A percentile compares a stretch with the other conserved stretches of the same genome.
These are phyloP conservation scores for Bostrychus sinensis DNA, from an alignment of 2,113 vertebrate genomes.

Conservation along the genomic window DNA sequence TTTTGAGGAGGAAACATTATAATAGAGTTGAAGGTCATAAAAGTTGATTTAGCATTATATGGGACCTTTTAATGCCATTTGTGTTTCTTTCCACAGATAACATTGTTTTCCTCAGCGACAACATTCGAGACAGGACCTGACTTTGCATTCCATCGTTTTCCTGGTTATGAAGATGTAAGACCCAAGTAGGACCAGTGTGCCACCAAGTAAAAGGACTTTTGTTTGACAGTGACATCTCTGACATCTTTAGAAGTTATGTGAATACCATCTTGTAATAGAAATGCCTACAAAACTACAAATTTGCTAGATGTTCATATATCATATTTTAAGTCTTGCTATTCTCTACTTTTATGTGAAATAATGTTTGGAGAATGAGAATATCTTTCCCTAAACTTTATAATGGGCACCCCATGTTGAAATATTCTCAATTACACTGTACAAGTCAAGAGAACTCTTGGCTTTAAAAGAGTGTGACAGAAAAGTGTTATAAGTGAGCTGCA, in stretches of 20 bases:
- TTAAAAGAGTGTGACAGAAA: background rate
- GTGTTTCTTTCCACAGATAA: conserved; percentile 82
- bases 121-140: conserved; percentile 82
- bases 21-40: too few species aligned
- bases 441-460: background rate
- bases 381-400: conserved; percentile 4
- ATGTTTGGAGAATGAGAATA: background rate
- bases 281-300: background rate
- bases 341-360: background rate
- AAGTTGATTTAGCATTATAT: too few species aligned
- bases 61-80: background rate
- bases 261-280: background rate
- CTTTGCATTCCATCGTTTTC: background rate
- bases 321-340: background rate
- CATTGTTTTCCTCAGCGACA: conserved; percentile 93
- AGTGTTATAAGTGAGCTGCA: background rate
- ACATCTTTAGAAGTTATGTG: background rate
- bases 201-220: conserved; percentile 1
- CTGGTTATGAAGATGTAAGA: background rate
- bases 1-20: too few species aligned
- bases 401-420: background rate
- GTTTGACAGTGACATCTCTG: conserved; percentile 1
- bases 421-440: background rate
- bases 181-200: background rate
- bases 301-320: background rate